phyloP scores from a whole-genome alignment of 2,888 invertebrate genomes.

The Thumatha senex region DNA sequence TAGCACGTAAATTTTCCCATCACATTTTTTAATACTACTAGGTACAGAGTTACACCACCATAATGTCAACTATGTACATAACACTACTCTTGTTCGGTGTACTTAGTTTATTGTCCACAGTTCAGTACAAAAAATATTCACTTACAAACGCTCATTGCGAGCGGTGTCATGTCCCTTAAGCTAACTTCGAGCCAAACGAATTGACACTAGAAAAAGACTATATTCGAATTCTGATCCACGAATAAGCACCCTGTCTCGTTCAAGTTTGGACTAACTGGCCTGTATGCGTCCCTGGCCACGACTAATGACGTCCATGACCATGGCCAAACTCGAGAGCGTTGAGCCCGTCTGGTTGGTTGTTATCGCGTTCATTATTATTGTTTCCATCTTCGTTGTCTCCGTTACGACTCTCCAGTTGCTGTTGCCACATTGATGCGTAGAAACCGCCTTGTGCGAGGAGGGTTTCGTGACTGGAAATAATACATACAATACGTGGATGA shows the following conservation, averaged over 20 bases:
- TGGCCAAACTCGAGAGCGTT: constrained; percentile 49
- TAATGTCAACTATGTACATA: constrained; percentile 53
- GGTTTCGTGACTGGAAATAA: constrained; percentile 86
- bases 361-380: constrained; percentile 30
- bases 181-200: constrained; percentile 29
- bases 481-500: background rate
- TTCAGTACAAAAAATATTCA: constrained; percentile 20
- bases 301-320: constrained; percentile 28
- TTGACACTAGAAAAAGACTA: constrained; percentile 33
- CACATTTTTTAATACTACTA: constrained; percentile 69
- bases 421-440: constrained; percentile 97
- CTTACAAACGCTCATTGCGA: constrained; percentile 40
- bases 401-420: constrained; percentile 87
- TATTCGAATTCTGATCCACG: constrained; percentile 41
- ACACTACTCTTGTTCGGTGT: constrained; percentile 13
- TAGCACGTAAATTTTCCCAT: constrained; percentile 70
- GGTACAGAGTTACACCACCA: constrained; percentile 62
- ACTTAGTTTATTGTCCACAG: constrained; percentile 26
- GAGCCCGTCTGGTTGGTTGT: constrained; percentile 30
- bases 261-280: constrained; percentile 14
- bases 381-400: constrained; percentile 41
- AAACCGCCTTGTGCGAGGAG: constrained; percentile 87
- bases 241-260: constrained; percentile 39
- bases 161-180: constrained; percentile 49
- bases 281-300: constrained; percentile 7